A percentile compares a stretch with the other conserved stretches of the same genome.
phyloP scores from a whole-genome alignment of 2,797 vertebrate species.

The Spea hammondii region DNA sequence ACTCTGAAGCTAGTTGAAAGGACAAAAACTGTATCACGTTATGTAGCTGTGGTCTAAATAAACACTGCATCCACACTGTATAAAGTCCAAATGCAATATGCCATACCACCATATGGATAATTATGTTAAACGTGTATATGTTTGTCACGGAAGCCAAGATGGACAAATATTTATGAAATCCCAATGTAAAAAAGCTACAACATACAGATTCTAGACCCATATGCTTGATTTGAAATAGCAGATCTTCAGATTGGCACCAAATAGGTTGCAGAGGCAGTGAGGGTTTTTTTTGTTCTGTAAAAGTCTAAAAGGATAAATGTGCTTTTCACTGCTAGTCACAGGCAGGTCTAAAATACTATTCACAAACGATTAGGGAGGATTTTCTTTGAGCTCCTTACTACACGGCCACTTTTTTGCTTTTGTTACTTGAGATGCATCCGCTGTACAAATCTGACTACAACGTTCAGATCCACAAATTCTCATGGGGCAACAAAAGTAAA shows the following conservation, averaged over 20 bases:
- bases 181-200: slow-evolving; percentile 1
- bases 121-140: too few relatives aligned
- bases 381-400: slow-evolving; percentile 37
- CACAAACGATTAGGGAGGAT: slow-evolving; percentile 37
- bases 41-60: too few relatives aligned
- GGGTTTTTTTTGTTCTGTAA: neutral
- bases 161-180: neutral
- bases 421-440: slow-evolving; percentile 16
- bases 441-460: neutral
- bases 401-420: slow-evolving; percentile 7
- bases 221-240: neutral
- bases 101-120: too few relatives aligned
- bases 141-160: too few relatives aligned
- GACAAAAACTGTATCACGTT: too few relatives aligned
- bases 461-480: neutral
- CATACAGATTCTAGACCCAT: neutral
- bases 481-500: neutral
- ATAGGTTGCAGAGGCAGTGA: neutral
- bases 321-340: slow-evolving; percentile 41
- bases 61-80: too few relatives aligned
- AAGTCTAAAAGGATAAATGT: slow-evolving; percentile 24
- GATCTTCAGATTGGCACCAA: slow-evolving; percentile 13
- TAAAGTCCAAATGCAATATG: too few relatives aligned
- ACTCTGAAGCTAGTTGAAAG: too few relatives aligned
- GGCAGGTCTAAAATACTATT: slow-evolving; percentile 10